These are phyloP conservation scores for Steinernema scapterisci DNA, from an alignment of 2,888 invertebrate genomes.

Conservation along the genomic window DNA sequence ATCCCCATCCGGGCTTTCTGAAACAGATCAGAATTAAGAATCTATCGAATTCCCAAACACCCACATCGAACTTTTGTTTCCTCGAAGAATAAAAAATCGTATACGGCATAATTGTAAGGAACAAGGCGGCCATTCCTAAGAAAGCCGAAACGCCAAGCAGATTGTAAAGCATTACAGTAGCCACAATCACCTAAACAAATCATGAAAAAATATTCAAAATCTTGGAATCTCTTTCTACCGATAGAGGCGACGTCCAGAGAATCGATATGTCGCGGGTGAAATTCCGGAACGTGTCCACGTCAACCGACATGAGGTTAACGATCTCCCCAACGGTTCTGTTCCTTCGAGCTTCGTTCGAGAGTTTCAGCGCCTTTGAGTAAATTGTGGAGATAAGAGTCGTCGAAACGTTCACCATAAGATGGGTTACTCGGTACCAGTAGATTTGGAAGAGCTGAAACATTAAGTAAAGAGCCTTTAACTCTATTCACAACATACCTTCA, in stretches of 20 bases:
- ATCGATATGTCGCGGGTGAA: conserved; percentile 56
- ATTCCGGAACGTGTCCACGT: conserved; percentile 69
- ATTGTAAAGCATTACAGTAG: conserved; percentile 69
- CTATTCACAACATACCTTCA: conserved; percentile 76
- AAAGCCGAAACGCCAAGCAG: conserved; percentile 79
- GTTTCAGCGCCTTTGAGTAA: conserved; percentile 65
- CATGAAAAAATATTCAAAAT: not conserved
- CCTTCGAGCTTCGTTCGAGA: conserved; percentile 70
- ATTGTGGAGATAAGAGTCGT: not conserved
- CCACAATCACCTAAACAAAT: conserved; percentile 59
- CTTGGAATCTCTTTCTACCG: conserved; percentile 34
- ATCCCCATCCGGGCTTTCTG: conserved; percentile 84
- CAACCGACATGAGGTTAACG: conserved; percentile 72
- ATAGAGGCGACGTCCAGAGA: conserved; percentile 57
- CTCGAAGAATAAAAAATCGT: too few species aligned
- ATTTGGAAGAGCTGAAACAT: conserved; percentile 75
- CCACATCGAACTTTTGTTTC: conserved; percentile 67
- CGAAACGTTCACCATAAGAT: not conserved
- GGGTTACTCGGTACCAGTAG: conserved; percentile 78
- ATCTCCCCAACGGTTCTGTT: conserved; percentile 72
- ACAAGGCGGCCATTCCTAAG: conserved; percentile 90
- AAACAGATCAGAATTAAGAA: not conserved
- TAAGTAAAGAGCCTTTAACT: too few species aligned
- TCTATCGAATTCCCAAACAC: not conserved
- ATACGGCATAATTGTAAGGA: conserved; percentile 86